Base-by-base conservation (phyloP, 2,888 invertebrate genomes). In the Choristoneura rosaceana region DNA sequence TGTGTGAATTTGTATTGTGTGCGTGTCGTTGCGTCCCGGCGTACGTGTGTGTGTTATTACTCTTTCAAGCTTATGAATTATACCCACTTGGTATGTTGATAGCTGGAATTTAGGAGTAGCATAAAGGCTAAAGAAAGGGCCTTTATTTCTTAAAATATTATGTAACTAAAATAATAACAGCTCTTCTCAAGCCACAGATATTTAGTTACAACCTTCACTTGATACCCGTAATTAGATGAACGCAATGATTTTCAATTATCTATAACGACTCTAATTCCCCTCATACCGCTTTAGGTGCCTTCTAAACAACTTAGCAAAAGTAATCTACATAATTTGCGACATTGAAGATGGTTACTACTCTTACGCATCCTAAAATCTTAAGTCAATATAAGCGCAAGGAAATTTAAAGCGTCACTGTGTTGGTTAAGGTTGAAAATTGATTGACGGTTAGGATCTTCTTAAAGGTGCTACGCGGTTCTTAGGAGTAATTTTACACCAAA, bases 251-350 rank as follows among this genome's bases (percentile, higher is more conserved):
- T 69, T 60, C 73, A 64, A 73, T 69, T 64, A 73, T 69, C 68
- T 69, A 45, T 52, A 73, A 73, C 15, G 63, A 17, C 63, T 69
- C 52, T 69, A 52, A 69, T 69, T 63, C 58, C 64, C 15, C 47
- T 45, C 34, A 14, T 41, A 60, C 55, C 71, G 50, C 41, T 63
- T 59, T 59, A 41, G 15, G 59, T 52, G 50, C 50, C 69, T 62
- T 55, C 75, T 70, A 74, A 76, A 75, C 75, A 75, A 76, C 75
- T 75, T 73, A 60, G 63, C 60, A 69, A 69, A 74, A 75, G 76
- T 76, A 74, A 65, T 76, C 77, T 74, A 74, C 76, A 73, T 78
- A 76, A 77, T 75, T 75, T 75, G 73, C 58, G 62, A 75, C 74
- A 74, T 75, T 64, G 43, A 73, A 73, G 68, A 73, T 69, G 68